Evolutionary conservation across 2,797 vertebrate genomes (phyloP).

Genomic region (Emydoidea blandingii): DNA sequence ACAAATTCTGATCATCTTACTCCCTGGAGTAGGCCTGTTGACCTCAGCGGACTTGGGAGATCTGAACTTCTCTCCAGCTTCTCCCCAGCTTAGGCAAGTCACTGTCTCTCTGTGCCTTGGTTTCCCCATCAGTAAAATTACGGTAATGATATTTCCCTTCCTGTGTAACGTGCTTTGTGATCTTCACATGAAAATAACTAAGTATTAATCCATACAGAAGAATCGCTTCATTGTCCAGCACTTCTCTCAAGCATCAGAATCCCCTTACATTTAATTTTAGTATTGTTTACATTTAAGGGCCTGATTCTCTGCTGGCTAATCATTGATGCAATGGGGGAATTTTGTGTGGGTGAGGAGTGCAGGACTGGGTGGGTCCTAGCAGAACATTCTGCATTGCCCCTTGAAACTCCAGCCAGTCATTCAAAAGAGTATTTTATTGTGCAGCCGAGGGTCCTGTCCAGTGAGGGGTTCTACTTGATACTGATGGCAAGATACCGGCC

Average conservation of each 20-base stretch:
- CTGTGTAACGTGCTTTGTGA: background rate
- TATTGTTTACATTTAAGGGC: background rate
- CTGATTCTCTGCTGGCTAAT: background rate
- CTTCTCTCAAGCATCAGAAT: background rate
- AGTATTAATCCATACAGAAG: background rate
- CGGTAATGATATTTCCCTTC: background rate
- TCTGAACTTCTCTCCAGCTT: background rate
- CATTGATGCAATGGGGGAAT: background rate
- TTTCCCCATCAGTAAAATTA: background rate
- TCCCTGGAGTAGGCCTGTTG: rapidly evolving
- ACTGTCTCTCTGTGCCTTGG: background rate
- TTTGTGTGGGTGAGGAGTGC: background rate
- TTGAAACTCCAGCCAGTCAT: background rate
- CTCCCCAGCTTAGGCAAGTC: background rate
- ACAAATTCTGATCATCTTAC: background rate
- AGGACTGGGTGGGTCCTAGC: no score
- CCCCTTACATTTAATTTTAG: background rate
- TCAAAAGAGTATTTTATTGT: background rate
- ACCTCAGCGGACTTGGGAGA: background rate
- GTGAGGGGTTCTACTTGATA: background rate
- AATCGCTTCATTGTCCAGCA: background rate
- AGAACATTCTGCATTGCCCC: background rate
- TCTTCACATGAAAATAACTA: background rate
- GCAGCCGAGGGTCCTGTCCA: background rate
- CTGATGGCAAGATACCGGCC: background rate